phyloP scores from a whole-genome alignment of 2,888 invertebrate species.

The Volucella inanis region DNA sequence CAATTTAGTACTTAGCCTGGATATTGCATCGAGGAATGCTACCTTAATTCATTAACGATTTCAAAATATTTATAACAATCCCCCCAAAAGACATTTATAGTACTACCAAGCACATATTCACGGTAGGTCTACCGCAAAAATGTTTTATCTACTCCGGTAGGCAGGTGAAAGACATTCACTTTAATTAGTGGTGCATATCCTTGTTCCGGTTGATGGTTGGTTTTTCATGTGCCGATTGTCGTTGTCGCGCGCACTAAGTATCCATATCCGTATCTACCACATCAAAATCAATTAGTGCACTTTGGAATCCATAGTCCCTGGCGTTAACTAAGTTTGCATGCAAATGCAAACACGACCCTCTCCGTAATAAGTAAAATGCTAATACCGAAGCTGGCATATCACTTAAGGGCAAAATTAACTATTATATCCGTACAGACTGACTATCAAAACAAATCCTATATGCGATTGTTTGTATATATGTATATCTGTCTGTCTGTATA shows the following conservation, averaged over 20 bases:
- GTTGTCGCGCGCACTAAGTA: constrained; percentile 20
- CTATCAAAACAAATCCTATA: constrained; percentile 27
- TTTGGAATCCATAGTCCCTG: constrained; percentile 36
- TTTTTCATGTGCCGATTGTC: neutral
- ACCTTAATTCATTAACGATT: too few species aligned
- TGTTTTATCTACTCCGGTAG: too few species aligned
- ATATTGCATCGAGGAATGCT: too few species aligned
- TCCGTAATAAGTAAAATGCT: constrained; percentile 43
- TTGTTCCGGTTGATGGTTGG: neutral
- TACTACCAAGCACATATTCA: too few species aligned
- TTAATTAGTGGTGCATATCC: constrained; percentile 11
- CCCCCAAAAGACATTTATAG: too few species aligned
- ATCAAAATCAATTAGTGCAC: constrained; percentile 56
- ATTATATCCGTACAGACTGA: neutral
- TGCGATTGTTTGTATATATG: constrained; percentile 6
- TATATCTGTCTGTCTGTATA: constrained; percentile 23
- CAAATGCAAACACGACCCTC: constrained; percentile 53
- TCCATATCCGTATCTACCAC: constrained; percentile 1
- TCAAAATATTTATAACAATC: too few species aligned
- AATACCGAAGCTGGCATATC: constrained; percentile 62
- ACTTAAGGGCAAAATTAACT: constrained; percentile 60
- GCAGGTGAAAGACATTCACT: neutral
- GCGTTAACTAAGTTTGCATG: constrained; percentile 49
- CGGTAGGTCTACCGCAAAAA: too few species aligned
- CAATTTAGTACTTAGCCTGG: too few species aligned